A percentile compares a stretch with the other conserved stretches of the same genome.
Evolutionary conservation across 30 jellyfish, hydroid and myxozoan species (phyloP).

Genomic region (Calvadosia cruxmelitensis): DNA sequence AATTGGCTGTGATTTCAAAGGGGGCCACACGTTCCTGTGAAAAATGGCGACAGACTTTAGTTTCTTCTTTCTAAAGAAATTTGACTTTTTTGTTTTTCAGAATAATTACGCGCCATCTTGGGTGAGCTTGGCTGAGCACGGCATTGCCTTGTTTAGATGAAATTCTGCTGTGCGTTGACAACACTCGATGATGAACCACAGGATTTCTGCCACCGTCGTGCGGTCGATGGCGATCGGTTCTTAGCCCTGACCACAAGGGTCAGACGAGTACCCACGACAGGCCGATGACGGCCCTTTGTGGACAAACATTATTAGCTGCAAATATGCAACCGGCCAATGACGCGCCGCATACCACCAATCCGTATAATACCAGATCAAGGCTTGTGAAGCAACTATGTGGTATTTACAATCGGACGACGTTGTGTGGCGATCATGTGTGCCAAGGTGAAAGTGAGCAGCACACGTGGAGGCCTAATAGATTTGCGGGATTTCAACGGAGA

Average conservation of each 20-base stretch:
- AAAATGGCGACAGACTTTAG: too few relatives aligned
- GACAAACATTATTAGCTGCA: neutral
- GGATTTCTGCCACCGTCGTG: too few relatives aligned
- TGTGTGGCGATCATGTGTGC: neutral
- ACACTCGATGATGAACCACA: too few relatives aligned
- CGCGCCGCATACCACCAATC: neutral
- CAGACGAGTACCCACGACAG: neutral
- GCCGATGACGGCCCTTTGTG: neutral
- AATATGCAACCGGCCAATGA: neutral
- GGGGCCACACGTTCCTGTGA: too few relatives aligned
- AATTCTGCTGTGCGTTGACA: neutral
- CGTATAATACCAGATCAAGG: neutral
- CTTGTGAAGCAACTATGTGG: neutral
- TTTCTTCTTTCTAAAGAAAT: too few relatives aligned
- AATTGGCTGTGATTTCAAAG: too few relatives aligned
- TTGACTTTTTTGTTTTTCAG: too few relatives aligned
- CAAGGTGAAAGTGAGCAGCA: neutral
- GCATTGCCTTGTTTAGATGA: neutral
- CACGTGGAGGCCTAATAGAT: neutral
- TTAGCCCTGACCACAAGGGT: neutral
- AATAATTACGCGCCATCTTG: too few relatives aligned
- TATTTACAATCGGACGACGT: neutral
- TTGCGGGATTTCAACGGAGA: neutral
- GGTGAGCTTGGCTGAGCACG: constrained; percentile 1
- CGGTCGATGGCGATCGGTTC: neutral